phyloP scores from a whole-genome alignment of 2,797 vertebrate genomes.

The Eleutherodactylus coqui region DNA sequence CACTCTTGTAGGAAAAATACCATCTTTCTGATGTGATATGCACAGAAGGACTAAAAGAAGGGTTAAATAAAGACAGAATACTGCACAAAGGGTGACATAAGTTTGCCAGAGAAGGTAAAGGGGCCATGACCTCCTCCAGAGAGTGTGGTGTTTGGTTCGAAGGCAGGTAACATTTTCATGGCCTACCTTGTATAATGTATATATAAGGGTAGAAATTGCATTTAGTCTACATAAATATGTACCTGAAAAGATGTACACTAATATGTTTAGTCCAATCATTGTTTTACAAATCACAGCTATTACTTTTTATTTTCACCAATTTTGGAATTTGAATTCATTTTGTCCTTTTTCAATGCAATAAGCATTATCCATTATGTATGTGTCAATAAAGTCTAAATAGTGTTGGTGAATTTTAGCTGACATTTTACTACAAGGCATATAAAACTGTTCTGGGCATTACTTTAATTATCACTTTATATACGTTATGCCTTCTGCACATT shows the following conservation, averaged over 20 bases:
- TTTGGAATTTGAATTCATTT: neutral
- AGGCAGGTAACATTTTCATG: too few relatives aligned
- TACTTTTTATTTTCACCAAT: neutral
- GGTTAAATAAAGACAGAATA: too few relatives aligned
- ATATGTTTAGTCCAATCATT: neutral
- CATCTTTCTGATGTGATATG: too few relatives aligned
- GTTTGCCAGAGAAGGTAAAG: too few relatives aligned
- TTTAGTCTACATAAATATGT: too few relatives aligned
- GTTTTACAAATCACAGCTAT: neutral
- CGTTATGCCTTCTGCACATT: neutral
- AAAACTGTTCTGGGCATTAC: neutral
- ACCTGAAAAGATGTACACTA: neutral
- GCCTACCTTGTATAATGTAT: too few relatives aligned
- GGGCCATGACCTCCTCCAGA: too few relatives aligned
- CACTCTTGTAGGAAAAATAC: too few relatives aligned
- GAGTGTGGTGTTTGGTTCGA: too few relatives aligned
- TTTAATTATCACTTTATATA: conserved; percentile 26
- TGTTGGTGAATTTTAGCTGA: neutral
- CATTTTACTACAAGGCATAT: neutral
- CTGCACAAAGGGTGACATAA: too few relatives aligned
- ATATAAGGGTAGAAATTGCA: too few relatives aligned
- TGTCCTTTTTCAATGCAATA: neutral
- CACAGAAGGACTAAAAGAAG: too few relatives aligned
- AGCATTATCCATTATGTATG: neutral
- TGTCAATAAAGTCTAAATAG: neutral